These are phyloP conservation scores for Thamnaconus septentrionalis DNA, from an alignment of 2,113 vertebrate genomes.

Conservation along the genomic window DNA sequence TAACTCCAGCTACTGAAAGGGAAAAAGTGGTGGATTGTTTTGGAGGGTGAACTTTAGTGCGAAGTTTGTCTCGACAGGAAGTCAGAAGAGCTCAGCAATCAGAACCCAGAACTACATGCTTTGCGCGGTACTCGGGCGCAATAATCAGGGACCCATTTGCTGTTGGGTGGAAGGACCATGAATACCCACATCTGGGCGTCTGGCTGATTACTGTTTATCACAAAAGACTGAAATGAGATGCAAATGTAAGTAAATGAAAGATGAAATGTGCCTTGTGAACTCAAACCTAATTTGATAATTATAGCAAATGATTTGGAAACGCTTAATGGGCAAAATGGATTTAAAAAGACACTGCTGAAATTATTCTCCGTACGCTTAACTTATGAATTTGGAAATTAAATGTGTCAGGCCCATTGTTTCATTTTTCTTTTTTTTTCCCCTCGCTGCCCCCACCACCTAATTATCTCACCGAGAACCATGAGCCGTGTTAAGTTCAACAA, in stretches of 20 bases:
- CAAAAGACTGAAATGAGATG: neutral
- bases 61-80: neutral
- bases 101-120: neutral
- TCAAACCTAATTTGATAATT: slow-evolving; percentile 4
- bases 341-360: slow-evolving; percentile 35
- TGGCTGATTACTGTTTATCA: neutral
- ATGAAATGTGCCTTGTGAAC: slow-evolving; percentile 17
- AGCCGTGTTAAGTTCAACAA: slow-evolving; percentile 60
- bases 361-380: slow-evolving; percentile 49
- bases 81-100: neutral
- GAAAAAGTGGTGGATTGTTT: too few relatives aligned
- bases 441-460: neutral
- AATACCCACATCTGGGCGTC: neutral
- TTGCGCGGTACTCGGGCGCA: neutral
- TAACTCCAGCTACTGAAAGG: too few relatives aligned
- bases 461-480: slow-evolving; percentile 20
- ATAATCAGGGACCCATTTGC: slow-evolving; percentile 7
- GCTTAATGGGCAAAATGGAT: slow-evolving; percentile 37
- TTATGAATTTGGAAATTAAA: slow-evolving; percentile 55
- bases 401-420: slow-evolving; percentile 57
- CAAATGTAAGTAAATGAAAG: neutral
- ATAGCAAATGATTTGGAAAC: slow-evolving; percentile 43
- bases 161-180: slow-evolving; percentile 8
- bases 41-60: neutral
- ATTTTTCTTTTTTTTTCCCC: slow-evolving; percentile 21